Percentiles rank a stretch among this genome's conserved stretches.
These are phyloP conservation scores for Microctenopoma lineatum DNA, from an alignment of 2,797 vertebrate genomes.

Conservation along the genomic window DNA sequence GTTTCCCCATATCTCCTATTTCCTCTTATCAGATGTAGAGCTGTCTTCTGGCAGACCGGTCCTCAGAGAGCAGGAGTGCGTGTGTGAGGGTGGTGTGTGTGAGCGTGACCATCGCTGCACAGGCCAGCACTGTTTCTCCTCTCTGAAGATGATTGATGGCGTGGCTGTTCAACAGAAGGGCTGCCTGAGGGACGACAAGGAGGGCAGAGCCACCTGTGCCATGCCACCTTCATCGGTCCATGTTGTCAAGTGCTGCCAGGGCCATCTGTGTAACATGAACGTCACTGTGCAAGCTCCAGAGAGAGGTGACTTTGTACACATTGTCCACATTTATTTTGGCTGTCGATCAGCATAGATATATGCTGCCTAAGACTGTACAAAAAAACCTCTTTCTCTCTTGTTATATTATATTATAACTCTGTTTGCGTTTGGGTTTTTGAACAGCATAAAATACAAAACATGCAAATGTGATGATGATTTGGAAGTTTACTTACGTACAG, in stretches of 20 bases:
- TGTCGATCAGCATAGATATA: conserved; percentile 18
- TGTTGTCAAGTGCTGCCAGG: conserved; percentile 94
- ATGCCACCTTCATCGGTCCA: conserved; percentile 87
- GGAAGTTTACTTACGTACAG: background rate
- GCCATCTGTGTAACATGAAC: conserved; percentile 96
- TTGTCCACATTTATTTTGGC: conserved; percentile 53
- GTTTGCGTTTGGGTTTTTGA: background rate
- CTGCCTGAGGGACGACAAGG: conserved; percentile 93
- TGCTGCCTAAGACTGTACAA: conserved; percentile 10
- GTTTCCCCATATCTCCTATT: conserved; percentile 45
- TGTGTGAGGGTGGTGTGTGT: conserved; percentile 90
- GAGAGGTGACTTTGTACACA: conserved; percentile 85
- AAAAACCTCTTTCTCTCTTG: too few species aligned
- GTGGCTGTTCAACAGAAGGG: conserved; percentile 90
- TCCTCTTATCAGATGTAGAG: conserved; percentile 84
- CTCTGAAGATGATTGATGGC: conserved; percentile 89
- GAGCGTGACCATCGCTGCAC: conserved; percentile 85
- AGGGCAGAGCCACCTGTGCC: conserved; percentile 92
- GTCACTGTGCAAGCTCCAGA: conserved; percentile 89
- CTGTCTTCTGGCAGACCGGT: conserved; percentile 79
- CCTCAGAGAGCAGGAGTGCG: conserved; percentile 88
- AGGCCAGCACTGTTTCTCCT: conserved; percentile 94
- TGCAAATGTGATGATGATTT: background rate
- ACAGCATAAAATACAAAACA: background rate
- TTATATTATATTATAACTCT: background rate